These are phyloP conservation scores for Melanotus villosus DNA, from an alignment of 2,888 invertebrate genomes.

Conservation along the genomic window DNA sequence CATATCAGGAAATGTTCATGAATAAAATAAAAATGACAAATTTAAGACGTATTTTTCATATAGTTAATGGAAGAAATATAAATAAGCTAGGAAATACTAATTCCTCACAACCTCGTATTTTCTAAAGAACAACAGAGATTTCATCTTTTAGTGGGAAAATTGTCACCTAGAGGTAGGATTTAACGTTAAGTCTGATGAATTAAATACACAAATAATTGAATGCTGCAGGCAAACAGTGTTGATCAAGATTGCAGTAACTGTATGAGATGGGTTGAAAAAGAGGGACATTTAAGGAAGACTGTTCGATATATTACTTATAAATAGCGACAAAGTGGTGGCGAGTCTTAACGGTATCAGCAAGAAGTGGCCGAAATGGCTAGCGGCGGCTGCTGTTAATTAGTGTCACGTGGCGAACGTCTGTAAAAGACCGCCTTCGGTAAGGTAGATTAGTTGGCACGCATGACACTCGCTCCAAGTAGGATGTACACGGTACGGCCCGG, in stretches of 20 bases:
- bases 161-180: too few species aligned
- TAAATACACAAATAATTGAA: too few species aligned
- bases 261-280: neutral
- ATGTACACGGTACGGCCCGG: conserved; percentile 38
- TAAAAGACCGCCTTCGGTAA: conserved; percentile 25
- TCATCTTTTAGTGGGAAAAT: too few species aligned
- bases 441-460: conserved; percentile 38
- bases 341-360: conserved; percentile 3
- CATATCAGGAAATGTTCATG: too few species aligned
- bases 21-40: too few species aligned
- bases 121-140: too few species aligned
- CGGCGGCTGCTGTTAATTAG: conserved; percentile 31
- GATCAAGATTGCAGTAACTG: neutral
- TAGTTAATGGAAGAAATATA: too few species aligned
- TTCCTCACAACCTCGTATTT: too few species aligned
- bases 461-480: conserved; percentile 34
- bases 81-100: too few species aligned
- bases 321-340: conserved; percentile 20
- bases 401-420: conserved; percentile 29
- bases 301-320: conserved; percentile 21
- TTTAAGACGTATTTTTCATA: too few species aligned
- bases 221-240: too few species aligned
- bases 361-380: conserved; percentile 21
- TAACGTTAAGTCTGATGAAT: too few species aligned
- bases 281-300: neutral